Percentiles rank a stretch among this genome's conserved stretches.
Conservation (phyloP, 2,888 invertebrate genomes). For the Ormyrus nitidulus region DNA sequence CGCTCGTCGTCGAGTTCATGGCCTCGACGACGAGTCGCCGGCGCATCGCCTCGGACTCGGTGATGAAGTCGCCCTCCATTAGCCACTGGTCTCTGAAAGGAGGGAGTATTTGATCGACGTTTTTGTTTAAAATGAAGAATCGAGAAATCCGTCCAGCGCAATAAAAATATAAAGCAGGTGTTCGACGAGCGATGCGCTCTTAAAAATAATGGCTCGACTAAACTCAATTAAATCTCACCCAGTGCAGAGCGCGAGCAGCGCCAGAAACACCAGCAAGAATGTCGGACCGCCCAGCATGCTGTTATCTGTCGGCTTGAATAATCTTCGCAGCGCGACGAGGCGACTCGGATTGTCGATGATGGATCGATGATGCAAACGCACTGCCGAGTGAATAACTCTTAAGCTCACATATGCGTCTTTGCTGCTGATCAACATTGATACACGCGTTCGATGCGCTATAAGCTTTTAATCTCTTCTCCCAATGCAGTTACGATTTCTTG, state of each 20-base stretch:
- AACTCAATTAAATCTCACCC: constrained; percentile 17
- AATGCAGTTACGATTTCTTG: too few relatives aligned
- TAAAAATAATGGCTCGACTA: not conserved
- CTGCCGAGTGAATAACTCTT: not conserved
- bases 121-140: not conserved
- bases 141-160: too few relatives aligned
- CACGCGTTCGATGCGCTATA: too few relatives aligned
- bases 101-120: too few relatives aligned
- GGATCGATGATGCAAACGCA: constrained; percentile 17
- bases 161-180: too few relatives aligned
- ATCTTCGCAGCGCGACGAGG: not conserved
- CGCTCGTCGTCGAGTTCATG: constrained; percentile 43
- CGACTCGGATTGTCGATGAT: constrained; percentile 5
- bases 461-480: too few relatives aligned
- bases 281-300: constrained; percentile 14
- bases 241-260: constrained; percentile 16
- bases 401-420: not conserved
- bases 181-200: too few relatives aligned
- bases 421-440: too few relatives aligned
- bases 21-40: constrained; percentile 37
- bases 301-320: not conserved
- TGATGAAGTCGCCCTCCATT: constrained; percentile 57
- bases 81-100: constrained; percentile 57
- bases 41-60: constrained; percentile 20
- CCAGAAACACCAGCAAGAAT: not conserved